Base-by-base conservation (phyloP, 2,113 vertebrate genomes). In the Protomyctophum bolini region DNA sequence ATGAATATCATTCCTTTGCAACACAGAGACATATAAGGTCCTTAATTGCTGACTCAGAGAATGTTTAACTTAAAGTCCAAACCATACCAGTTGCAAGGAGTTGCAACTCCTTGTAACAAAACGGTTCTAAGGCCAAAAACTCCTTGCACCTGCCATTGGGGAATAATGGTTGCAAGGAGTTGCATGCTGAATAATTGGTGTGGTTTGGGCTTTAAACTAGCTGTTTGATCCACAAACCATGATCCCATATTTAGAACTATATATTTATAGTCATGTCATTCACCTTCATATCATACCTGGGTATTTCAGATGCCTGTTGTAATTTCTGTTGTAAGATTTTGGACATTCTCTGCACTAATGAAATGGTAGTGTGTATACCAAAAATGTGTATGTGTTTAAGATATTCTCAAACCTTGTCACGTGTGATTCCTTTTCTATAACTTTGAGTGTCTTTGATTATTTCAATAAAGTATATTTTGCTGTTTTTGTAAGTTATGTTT, bases 391-490 rank as follows among this genome's bases (percentile, higher is more conserved):
- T 88, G 68, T 49, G 28, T 68, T 8, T 15, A 3, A 52, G 57
- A 21, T 67, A 52, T 76, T 7, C n/a, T 15, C 46, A 33, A 66
- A 45, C 60, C 48, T 41, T n/a, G 6, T 71, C 48, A 1, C 70
- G 54, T 7, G 51, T 73, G 67, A 77, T 81, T 1, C 58, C 62
- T 77, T 67, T 80, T 70, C 79, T 81, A 75, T 79, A 60, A 47
- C 58, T 51, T 12, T 59, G 55, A 69, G 76, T 63, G 50, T 79
- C 46, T 72, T 12, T 56, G 80, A 84, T 79, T 59, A 21, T 88
- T 73, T 83, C 63, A 85, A 86, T 90, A 89, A 90, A 88, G 72
- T 54, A 58, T 88, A 75, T 87, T 89, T 83, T 80, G 68, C 73
- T 77, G 76, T 77, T 85, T 84, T 87, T 88, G 65, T 88, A 81